Percentiles rank a stretch among this genome's conserved stretches.
Conservation (phyloP, 2,888 invertebrate genomes). For the Podabrus alpinus region DNA sequence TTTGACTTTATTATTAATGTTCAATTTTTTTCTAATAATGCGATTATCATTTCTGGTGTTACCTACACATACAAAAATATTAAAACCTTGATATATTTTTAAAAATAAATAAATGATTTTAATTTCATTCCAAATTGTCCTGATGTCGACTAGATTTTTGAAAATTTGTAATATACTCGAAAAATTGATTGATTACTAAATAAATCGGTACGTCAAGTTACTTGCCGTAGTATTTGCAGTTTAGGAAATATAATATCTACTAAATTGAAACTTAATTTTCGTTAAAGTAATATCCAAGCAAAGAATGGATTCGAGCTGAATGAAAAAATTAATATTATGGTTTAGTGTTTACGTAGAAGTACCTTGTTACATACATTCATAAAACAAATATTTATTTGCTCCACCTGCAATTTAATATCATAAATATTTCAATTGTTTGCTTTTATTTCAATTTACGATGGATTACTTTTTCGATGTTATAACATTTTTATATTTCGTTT, state of each 20-base stretch:
- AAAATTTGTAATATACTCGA: no score
- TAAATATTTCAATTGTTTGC: constrained; percentile 47
- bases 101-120: no score
- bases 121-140: no score
- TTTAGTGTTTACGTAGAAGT: constrained; percentile 26
- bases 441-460: constrained; percentile 40
- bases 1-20: not conserved
- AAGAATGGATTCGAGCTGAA: not conserved
- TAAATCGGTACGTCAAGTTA: not conserved
- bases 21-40: not conserved
- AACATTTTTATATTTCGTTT: constrained; percentile 33
- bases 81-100: not conserved
- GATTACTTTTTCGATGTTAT: constrained; percentile 37
- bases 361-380: constrained; percentile 34
- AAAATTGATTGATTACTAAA: no score
- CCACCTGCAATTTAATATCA: constrained; percentile 47
- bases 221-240: not conserved
- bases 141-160: no score
- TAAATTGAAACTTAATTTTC: not conserved
- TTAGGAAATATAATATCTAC: no score
- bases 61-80: not conserved
- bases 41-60: not conserved
- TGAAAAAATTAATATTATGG: constrained; percentile 22
- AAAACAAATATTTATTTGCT: constrained; percentile 43
- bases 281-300: not conserved